These are phyloP conservation scores for Archegozetes longisetosus DNA, from an alignment of 1,140 invertebrate genomes.

Conservation along the genomic window DNA sequence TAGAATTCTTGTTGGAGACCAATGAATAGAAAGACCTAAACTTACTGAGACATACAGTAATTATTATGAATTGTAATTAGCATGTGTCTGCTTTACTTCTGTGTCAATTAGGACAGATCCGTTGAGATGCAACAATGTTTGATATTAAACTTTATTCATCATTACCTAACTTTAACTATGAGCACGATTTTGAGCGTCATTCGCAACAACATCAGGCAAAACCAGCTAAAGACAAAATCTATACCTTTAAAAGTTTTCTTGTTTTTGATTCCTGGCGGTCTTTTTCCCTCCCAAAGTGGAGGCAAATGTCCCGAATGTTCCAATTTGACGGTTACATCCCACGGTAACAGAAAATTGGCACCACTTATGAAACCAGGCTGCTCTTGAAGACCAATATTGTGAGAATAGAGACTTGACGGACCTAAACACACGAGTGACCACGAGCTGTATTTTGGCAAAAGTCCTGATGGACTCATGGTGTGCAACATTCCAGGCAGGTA, in stretches of 20 bases:
- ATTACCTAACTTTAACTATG: too few relatives aligned
- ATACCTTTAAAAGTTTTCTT: constrained; percentile 24
- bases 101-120: too few relatives aligned
- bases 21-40: too few relatives aligned
- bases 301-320: constrained; percentile 24
- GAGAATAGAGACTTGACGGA: constrained; percentile 73
- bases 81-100: too few relatives aligned
- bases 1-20: too few relatives aligned
- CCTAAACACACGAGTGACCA: constrained; percentile 84
- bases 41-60: too few relatives aligned
- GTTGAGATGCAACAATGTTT: neutral
- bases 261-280: constrained; percentile 22
- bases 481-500: constrained; percentile 81
- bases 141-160: neutral
- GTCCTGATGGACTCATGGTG: constrained; percentile 48
- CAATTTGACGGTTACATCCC: constrained; percentile 68
- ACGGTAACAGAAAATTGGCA: constrained; percentile 80
- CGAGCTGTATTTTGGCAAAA: constrained; percentile 75
- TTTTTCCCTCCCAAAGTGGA: constrained; percentile 27
- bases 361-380: constrained; percentile 64
- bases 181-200: too few relatives aligned
- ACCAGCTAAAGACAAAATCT: too few relatives aligned
- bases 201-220: too few relatives aligned
- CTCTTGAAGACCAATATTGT: constrained; percentile 48
- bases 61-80: too few relatives aligned